A percentile compares a stretch with the other conserved stretches of the same genome.
phyloP scores from a whole-genome alignment of 2,797 vertebrate genomes.

The Decapterus maruadsi region DNA sequence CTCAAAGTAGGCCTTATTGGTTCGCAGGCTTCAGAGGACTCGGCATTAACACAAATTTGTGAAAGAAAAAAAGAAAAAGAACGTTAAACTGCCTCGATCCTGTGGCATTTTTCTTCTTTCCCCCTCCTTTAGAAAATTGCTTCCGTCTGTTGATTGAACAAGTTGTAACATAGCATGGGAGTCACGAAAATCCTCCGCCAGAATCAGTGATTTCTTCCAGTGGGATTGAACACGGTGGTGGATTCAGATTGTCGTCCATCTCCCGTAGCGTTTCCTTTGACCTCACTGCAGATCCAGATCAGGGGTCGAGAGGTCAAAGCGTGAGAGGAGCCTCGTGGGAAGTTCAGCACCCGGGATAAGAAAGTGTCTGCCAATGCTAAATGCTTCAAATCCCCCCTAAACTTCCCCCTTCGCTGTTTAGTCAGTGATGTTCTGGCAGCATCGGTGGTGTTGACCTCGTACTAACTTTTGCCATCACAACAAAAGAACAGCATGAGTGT shows the following conservation, averaged over 20 bases:
- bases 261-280: background rate
- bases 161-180: constrained; percentile 35
- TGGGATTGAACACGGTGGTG: constrained; percentile 4
- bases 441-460: background rate
- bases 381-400: background rate
- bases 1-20: constrained; percentile 46
- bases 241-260: background rate
- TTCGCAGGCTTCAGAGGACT: constrained; percentile 51
- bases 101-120: constrained; percentile 16
- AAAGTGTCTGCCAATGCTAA: constrained; percentile 15
- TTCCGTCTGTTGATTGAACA: constrained; percentile 65
- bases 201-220: constrained; percentile 6
- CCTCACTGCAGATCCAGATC: background rate
- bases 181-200: constrained; percentile 26
- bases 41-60: constrained; percentile 43
- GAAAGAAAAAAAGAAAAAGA: constrained; percentile 15
- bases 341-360: background rate
- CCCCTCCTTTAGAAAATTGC: constrained; percentile 49
- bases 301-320: background rate
- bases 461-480: constrained; percentile 10
- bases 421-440: background rate
- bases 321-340: background rate
- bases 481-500: constrained; percentile 25
- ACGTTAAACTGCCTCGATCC: constrained; percentile 43
- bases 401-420: background rate